Base-by-base conservation (phyloP, 1,140 invertebrate species). In the Spodoptera frugiperda region DNA sequence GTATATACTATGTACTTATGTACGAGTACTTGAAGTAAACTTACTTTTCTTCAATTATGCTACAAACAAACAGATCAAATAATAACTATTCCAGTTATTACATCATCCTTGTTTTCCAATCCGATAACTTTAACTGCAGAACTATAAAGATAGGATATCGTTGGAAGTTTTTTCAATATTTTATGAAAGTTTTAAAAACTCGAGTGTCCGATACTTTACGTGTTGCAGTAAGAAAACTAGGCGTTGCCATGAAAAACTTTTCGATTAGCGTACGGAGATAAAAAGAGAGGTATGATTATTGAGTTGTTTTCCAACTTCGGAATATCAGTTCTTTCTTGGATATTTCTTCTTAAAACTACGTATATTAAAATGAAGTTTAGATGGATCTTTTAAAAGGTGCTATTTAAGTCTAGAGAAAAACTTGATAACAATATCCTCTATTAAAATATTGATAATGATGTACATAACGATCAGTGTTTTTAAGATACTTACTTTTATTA, bases 241-340 rank as follows among this genome's bases (percentile, higher is more conserved):
- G 68, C 53, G 53, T 57, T 72, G 33, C 51, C 12, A 30, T 48
- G 53, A n/a, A 71, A 30, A 75, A 80, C 80, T 79, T 82, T 84
- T 78, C 79, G 77, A 83, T 85, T 85, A 85, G 79, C 80, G 78
- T 79, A 78, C 76, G 67, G 49, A 81, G 82, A 85, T 85, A 83
- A 85, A 85, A 85, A 77, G 72, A 53, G 79, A 83, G 78, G 78
- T 76, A 63, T 61, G 67, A 78, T 73, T 76, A 67, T 84, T 78
- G 79, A 33, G 53, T 19, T 57, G 11, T 57, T 46, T 57, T 19
- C 44, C 12, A 33, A 12, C 15, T 61, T 44, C 30, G 17, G 12
- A 68, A 21, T 30, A 68, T 39, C 33, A 39, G 33, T 39, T 39
- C 33, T 39, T 39, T 39, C 33, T 39, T 39, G 33, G 33, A 39